A percentile compares a stretch with the other conserved stretches of the same genome.
phyloP scores from a whole-genome alignment of 1,140 invertebrate species.

The Mycetomoellerius zeteki region DNA sequence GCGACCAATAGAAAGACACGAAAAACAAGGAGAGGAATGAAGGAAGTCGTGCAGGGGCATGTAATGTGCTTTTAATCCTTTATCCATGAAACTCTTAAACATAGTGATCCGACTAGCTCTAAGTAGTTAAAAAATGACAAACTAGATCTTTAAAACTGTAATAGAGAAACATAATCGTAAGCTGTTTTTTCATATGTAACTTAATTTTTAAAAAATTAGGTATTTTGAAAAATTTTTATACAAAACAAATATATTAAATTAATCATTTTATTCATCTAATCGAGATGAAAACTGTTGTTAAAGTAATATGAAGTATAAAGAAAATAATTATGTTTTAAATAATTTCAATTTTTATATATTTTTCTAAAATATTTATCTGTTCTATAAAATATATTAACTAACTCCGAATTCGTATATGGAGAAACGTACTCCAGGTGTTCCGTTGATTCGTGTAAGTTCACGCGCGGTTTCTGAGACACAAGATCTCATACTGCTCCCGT shows the following conservation, averaged over 20 bases:
- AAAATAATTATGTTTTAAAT: background rate
- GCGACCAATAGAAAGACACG: constrained; percentile 5
- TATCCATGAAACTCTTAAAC: background rate
- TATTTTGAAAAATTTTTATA: background rate
- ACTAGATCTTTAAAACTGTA: background rate
- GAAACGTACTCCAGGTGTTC: background rate
- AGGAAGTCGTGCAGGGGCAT: background rate
- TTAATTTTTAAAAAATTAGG: background rate
- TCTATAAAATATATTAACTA: background rate
- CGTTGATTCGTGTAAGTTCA: background rate
- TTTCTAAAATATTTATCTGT: background rate
- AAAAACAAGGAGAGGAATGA: constrained; percentile 1
- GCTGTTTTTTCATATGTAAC: background rate
- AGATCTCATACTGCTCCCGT: constrained; percentile 70
- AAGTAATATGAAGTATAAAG: background rate
- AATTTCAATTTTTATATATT: background rate
- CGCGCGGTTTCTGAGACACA: constrained; percentile 68
- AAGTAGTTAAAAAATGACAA: background rate
- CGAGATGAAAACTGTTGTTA: background rate
- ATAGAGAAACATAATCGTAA: background rate
- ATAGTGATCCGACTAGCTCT: background rate
- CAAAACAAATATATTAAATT: background rate
- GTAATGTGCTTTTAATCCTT: constrained; percentile 2
- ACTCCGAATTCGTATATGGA: background rate
- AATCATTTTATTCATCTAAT: background rate